phyloP scores from a whole-genome alignment of 2,888 invertebrate genomes.

The Sabatieria punctata region DNA sequence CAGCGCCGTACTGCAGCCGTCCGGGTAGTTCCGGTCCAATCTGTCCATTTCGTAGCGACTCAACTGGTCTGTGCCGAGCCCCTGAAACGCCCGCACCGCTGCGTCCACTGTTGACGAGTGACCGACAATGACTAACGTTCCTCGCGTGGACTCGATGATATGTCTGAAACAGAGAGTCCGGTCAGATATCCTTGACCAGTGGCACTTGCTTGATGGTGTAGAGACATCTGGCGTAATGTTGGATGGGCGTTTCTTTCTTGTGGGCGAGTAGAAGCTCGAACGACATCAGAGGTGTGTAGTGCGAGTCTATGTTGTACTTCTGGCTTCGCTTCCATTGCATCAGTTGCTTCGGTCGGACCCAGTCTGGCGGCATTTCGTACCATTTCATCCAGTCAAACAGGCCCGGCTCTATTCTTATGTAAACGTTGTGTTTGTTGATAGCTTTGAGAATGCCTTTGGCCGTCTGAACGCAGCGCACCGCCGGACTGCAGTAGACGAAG shows the following conservation, averaged over 20 bases:
- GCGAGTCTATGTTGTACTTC: not conserved
- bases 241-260: not conserved
- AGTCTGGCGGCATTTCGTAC: constrained; percentile 59
- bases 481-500: constrained; percentile 67
- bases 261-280: not conserved
- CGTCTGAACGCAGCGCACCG: constrained; percentile 75
- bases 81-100: not conserved
- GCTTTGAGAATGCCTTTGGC: constrained; percentile 37
- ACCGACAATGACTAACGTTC: not conserved
- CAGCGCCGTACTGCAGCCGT: not conserved
- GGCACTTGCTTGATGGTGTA: no score
- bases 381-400: constrained; percentile 80
- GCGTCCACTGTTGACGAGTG: not conserved
- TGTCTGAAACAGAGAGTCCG: no score
- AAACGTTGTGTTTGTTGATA: not conserved
- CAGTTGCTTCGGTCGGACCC: constrained; percentile 44
- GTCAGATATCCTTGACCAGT: no score
- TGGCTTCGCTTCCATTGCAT: no score
- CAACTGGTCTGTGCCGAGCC: not conserved
- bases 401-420: constrained; percentile 64
- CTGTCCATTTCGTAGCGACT: not conserved
- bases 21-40: not conserved
- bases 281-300: not conserved
- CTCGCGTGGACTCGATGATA: no score
- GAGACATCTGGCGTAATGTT: no score